A percentile compares a stretch with the other conserved stretches of the same genome.
These are phyloP conservation scores for Xestia xanthographa DNA, from an alignment of 2,888 invertebrate species.

Conservation along the genomic window DNA sequence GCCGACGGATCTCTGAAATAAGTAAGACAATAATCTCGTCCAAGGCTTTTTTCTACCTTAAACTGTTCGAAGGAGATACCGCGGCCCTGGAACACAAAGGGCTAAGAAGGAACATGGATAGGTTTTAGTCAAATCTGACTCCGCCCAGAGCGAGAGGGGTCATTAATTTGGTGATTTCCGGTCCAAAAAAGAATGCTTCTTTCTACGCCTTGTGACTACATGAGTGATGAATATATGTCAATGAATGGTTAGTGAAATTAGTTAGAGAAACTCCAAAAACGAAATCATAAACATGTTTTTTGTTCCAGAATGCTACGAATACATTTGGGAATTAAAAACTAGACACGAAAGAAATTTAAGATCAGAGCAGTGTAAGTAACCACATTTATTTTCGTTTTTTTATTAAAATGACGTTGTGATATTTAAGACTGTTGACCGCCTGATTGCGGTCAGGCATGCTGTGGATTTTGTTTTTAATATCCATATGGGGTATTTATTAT, in stretches of 20 bases:
- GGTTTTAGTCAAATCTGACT: too few relatives aligned
- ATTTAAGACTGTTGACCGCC: too few relatives aligned
- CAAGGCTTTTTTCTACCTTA: background rate
- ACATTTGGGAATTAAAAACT: conserved; percentile 72
- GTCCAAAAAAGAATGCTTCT: background rate
- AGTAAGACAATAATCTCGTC: conserved; percentile 67
- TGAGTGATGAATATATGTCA: too few relatives aligned
- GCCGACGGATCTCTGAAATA: conserved; percentile 72
- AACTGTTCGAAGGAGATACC: background rate
- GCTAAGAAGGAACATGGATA: too few relatives aligned
- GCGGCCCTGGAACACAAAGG: too few relatives aligned
- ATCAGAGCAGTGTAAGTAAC: conserved; percentile 70
- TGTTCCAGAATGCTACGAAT: conserved; percentile 77
- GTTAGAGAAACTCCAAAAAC: too few relatives aligned
- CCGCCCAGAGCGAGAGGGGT: too few relatives aligned
- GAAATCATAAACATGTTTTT: background rate
- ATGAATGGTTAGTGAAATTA: too few relatives aligned
- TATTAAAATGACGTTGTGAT: background rate
- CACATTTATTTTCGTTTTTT: background rate
- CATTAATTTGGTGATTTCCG: too few relatives aligned
- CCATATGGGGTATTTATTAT: too few relatives aligned
- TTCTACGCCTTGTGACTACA: background rate
- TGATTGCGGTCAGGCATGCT: too few relatives aligned
- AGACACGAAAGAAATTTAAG: conserved; percentile 66
- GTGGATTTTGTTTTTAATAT: too few relatives aligned